Base-by-base conservation (phyloP, 2,797 vertebrate species). In the Amniataba percoides region DNA sequence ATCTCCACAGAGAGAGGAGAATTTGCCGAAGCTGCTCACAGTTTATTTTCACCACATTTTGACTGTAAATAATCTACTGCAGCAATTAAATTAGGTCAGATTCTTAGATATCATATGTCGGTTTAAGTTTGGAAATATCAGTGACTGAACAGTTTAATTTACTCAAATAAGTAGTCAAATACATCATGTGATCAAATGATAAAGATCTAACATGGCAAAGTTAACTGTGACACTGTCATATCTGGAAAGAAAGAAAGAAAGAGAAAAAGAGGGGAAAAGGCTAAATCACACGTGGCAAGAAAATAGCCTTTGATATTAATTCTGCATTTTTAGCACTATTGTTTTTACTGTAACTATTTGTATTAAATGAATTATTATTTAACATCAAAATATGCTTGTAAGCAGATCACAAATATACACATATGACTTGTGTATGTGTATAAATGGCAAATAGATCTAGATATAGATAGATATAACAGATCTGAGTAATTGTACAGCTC, bases 111-210 rank as follows among this genome's bases (percentile, higher is more conserved):
- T 40, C 8, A 46, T 19, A 46, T 21, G 3, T 46, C 14, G 31
- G 36, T 58, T 7, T 15, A 56, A 27, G 2, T 68, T 64, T 9
- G 19, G 51, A 36, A 7, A 49, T 5, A 42, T 69, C 23, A 31
- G 14, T 14, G 43, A 39, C 5, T 67, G 19, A 66, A 42, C 13
- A 11, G 13, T 68, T 51, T 12, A 51, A 67, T 43, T 10, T 3
- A 72, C 45, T 82, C 31, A 45, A 4, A 14, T 19, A 60, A 21
- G 42, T 62, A 55, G 12, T 55, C 55, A 80, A 71, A 75, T 46
- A 48, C 11, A 18, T 21, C 5, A 52, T 16, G 10, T 34, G 12
- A 14, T 7, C 16, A 13, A 14, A 2, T 19, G 15, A 25, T 14
- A 36, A 36, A 64, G 19, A 51, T 62, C 27, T 60, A 36, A 51